phyloP scores from a whole-genome alignment of 2,888 invertebrate genomes.

The Yponomeuta cagnagella region DNA sequence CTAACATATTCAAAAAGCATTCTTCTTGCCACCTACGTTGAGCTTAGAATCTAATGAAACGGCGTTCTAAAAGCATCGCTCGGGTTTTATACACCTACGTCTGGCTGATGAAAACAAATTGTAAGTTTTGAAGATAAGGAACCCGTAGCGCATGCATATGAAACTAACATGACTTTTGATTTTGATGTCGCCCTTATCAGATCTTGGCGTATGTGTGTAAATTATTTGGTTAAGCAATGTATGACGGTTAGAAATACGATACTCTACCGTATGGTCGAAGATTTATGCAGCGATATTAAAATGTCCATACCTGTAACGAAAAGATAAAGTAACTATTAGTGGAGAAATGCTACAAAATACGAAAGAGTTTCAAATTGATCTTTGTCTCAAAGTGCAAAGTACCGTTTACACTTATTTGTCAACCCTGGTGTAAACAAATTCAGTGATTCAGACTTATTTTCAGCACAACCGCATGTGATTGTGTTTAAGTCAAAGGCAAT shows the following conservation, averaged over 20 bases:
- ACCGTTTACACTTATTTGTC: background rate
- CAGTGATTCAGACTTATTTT: background rate
- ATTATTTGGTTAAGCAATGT: background rate
- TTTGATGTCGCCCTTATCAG: background rate
- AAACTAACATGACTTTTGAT: conserved; percentile 1
- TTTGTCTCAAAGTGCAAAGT: background rate
- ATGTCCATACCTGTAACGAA: background rate
- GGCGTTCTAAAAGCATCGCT: background rate
- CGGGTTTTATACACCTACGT: background rate
- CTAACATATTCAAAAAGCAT: background rate
- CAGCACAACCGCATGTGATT: background rate
- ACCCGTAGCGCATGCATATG: background rate
- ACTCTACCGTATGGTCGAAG: background rate
- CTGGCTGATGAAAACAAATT: background rate
- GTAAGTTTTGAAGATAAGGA: background rate
- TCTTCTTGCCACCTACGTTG: background rate
- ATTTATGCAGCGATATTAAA: background rate
- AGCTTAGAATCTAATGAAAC: background rate
- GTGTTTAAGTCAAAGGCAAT: background rate
- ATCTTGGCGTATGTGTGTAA: background rate
- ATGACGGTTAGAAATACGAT: background rate
- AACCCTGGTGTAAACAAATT: background rate
- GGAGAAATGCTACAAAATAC: background rate
- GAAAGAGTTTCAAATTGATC: background rate
- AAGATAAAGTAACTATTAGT: background rate